phyloP scores from a whole-genome alignment of 1,140 invertebrate species.

The Helicoverpa armigera region DNA sequence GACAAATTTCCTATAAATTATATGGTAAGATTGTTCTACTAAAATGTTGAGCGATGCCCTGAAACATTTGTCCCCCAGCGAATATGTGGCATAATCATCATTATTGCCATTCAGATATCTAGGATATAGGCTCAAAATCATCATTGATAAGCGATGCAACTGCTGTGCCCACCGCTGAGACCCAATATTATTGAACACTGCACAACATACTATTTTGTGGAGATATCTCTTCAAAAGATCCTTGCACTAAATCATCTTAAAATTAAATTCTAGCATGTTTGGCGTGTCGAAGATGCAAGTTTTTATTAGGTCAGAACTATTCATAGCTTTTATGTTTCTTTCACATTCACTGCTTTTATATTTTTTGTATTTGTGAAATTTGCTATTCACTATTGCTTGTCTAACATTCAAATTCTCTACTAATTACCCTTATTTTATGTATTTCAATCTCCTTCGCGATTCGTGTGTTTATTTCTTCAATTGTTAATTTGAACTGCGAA shows the following conservation, averaged over 20 bases:
- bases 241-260: constrained; percentile 16
- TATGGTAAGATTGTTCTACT: too few relatives aligned
- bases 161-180: not conserved
- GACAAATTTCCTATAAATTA: too few relatives aligned
- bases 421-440: not conserved
- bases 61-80: too few relatives aligned
- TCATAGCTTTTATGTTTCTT: not conserved
- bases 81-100: too few relatives aligned
- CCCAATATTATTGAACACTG: constrained; percentile 18
- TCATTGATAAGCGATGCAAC: too few relatives aligned
- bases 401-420: constrained; percentile 24
- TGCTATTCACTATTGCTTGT: constrained; percentile 25
- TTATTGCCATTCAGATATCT: too few relatives aligned
- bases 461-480: constrained; percentile 18
- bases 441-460: not conserved
- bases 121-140: too few relatives aligned
- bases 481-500: not conserved
- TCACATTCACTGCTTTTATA: constrained; percentile 17
- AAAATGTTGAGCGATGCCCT: too few relatives aligned
- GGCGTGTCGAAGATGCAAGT: constrained; percentile 36
- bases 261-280: constrained; percentile 40
- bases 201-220: not conserved
- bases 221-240: not conserved
- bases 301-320: constrained; percentile 29
- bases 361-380: not conserved